Percentiles rank a stretch among this genome's conserved stretches.
phyloP scores from a whole-genome alignment of 2,113 vertebrate species.

The Neofelis nebulosa region DNA sequence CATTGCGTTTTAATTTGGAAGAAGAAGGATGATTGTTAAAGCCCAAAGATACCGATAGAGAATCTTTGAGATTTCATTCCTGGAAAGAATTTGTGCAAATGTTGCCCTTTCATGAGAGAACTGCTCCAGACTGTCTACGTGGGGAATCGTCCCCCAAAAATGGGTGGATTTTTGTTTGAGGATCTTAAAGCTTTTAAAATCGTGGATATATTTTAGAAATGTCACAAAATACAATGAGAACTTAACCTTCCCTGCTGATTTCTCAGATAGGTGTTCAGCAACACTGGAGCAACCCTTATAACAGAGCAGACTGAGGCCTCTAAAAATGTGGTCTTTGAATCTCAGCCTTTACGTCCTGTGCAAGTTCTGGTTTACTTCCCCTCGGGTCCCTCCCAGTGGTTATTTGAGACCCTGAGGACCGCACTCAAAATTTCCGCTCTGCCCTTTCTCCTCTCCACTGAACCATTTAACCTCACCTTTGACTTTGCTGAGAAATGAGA shows the following conservation, averaged over 20 bases:
- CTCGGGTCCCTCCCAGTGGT: not conserved
- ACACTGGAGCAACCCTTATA: not conserved
- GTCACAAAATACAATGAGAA: not conserved
- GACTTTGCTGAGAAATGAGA: not conserved
- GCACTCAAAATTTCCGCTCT: rapidly evolving
- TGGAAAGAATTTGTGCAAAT: not conserved
- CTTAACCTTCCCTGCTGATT: not conserved
- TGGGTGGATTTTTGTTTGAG: not conserved
- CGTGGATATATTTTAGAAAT: not conserved
- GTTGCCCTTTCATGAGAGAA: not conserved
- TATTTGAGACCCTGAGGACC: not conserved
- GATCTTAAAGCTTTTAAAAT: not conserved
- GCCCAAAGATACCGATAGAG: not conserved
- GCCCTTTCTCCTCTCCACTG: not conserved
- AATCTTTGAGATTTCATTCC: not conserved
- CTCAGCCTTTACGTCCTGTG: not conserved
- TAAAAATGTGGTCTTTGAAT: not conserved
- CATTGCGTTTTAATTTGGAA: constrained; percentile 45
- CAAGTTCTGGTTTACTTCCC: not conserved
- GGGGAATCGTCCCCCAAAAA: not conserved
- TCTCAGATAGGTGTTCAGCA: not conserved
- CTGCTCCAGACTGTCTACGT: not conserved
- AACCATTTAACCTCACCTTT: not conserved
- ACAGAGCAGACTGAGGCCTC: not conserved
- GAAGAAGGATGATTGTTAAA: not conserved